Conservation (phyloP, 2,113 vertebrate genomes). For the Carassius gibelio region DNA sequence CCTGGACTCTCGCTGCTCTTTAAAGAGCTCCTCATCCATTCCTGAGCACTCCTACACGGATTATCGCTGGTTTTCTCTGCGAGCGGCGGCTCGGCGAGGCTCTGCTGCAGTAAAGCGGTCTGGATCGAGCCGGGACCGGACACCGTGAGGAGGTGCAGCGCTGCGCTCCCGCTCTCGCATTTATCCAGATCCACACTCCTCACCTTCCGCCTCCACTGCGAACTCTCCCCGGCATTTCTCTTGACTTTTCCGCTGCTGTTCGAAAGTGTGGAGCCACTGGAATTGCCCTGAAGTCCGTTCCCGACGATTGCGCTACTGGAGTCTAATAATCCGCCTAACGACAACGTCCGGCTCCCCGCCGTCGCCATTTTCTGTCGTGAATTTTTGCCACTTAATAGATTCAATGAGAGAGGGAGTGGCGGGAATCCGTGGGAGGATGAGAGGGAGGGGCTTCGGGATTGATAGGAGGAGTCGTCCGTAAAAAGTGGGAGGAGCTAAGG, state of each 20-base stretch:
- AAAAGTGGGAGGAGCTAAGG: no score
- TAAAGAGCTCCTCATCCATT: constrained; percentile 59
- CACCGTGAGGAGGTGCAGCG: constrained; percentile 59
- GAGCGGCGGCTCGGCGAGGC: constrained; percentile 39
- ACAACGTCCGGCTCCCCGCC: constrained; percentile 79
- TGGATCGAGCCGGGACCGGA: constrained; percentile 62
- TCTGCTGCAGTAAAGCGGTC: constrained; percentile 55
- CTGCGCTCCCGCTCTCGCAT: constrained; percentile 60
- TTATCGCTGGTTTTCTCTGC: constrained; percentile 42
- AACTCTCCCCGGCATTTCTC: constrained; percentile 66
- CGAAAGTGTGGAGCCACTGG: constrained; percentile 27
- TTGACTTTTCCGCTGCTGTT: constrained; percentile 57
- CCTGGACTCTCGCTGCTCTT: constrained; percentile 37
- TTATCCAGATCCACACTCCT: constrained; percentile 83
- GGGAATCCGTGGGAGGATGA: constrained; percentile 59
- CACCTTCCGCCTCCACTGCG: constrained; percentile 85
- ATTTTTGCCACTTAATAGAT: constrained; percentile 74
- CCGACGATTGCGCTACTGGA: constrained; percentile 54
- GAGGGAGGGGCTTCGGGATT: not conserved
- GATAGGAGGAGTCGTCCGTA: not conserved
- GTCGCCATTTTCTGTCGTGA: constrained; percentile 87
- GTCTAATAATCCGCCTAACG: constrained; percentile 70
- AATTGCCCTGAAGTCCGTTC: constrained; percentile 54
- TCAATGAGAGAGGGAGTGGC: constrained; percentile 64
- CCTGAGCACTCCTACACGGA: constrained; percentile 60